A percentile compares a stretch with the other conserved stretches of the same genome.
phyloP scores from a whole-genome alignment of 2,888 invertebrate genomes.

The Drosophila borborema region DNA sequence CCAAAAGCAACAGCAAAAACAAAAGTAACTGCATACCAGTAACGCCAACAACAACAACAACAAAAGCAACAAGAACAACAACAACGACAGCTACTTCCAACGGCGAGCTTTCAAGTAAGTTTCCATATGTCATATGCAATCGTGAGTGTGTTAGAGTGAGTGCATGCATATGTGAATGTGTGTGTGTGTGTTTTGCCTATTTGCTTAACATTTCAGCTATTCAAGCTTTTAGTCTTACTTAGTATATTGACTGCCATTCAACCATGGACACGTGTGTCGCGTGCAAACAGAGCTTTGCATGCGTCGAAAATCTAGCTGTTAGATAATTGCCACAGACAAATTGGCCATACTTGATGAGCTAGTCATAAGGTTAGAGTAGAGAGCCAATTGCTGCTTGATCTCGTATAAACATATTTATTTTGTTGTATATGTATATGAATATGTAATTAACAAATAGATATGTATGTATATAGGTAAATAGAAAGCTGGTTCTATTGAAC shows the following conservation, averaged over 20 bases:
- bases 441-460: neutral
- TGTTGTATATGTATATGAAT: neutral
- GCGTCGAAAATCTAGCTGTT: constrained; percentile 2
- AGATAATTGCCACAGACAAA: constrained; percentile 7
- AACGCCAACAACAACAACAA: constrained; percentile 24
- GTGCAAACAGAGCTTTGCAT: constrained; percentile 48
- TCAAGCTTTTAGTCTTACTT: constrained; percentile 49
- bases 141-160: neutral
- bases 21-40: constrained; percentile 33
- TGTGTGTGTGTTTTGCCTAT: constrained; percentile 39
- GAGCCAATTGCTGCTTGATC: constrained; percentile 5
- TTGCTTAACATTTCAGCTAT: constrained; percentile 54
- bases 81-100: constrained; percentile 15
- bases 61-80: constrained; percentile 23
- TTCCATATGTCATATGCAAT: constrained; percentile 47
- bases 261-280: constrained; percentile 58
- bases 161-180: neutral
- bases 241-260: constrained; percentile 42
- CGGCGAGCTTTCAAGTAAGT: constrained; percentile 57
- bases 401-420: neutral
- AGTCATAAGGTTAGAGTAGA: constrained; percentile 2
- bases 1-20: constrained; percentile 37
- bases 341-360: neutral
- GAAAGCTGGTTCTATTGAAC: neutral
- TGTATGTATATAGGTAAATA: neutral